Conservation (phyloP, 2,113 vertebrate species). For the Lynx canadensis region DNA sequence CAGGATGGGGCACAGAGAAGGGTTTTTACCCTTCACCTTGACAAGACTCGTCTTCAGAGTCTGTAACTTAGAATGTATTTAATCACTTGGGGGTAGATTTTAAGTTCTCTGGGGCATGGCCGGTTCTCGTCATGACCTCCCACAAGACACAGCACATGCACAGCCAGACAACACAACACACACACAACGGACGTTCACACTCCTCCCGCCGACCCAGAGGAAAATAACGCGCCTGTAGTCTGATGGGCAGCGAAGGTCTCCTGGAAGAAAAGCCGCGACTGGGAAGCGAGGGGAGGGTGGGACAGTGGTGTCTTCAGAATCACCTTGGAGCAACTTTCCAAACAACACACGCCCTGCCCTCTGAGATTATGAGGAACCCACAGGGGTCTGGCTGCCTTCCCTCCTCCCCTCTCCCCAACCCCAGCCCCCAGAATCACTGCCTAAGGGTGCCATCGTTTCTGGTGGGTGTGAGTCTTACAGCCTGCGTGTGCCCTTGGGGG, state of each 20-base stretch:
- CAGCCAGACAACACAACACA: neutral
- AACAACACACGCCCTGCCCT: too few species aligned
- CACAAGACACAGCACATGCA: rapidly evolving
- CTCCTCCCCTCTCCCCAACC: neutral
- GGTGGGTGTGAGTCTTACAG: neutral
- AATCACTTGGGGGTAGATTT: neutral
- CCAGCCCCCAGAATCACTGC: neutral
- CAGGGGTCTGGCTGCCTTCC: neutral
- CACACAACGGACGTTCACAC: neutral
- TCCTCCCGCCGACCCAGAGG: neutral
- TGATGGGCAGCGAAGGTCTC: rapidly evolving
- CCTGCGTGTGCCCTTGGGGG: neutral
- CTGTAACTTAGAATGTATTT: neutral
- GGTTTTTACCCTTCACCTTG: neutral
- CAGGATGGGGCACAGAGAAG: neutral
- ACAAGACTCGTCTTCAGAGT: neutral
- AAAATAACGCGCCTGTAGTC: neutral
- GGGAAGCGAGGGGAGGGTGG: neutral
- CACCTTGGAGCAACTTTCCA: neutral
- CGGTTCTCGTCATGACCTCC: neutral
- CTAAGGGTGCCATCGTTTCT: neutral
- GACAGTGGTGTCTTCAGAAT: neutral
- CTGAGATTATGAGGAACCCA: neutral
- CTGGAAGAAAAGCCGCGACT: neutral
- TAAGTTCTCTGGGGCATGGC: neutral